These are phyloP conservation scores for Hippopotamyrus pictus DNA, from an alignment of 2,797 vertebrate genomes.

Conservation along the genomic window DNA sequence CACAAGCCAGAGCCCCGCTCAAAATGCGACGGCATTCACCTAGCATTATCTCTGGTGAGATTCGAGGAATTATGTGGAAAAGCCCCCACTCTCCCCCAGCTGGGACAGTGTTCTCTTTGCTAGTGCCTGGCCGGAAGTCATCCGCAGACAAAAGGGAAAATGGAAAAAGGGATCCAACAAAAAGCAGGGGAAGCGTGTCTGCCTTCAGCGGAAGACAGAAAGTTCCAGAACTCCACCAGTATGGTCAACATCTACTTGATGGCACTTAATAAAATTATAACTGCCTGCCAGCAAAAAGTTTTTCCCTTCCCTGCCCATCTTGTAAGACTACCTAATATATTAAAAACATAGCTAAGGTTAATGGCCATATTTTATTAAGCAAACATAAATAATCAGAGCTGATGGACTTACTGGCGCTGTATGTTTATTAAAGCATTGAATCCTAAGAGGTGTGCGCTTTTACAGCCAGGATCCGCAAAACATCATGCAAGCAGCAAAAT, in stretches of 20 bases:
- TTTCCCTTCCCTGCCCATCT: background rate
- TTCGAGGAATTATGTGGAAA: conserved; percentile 26
- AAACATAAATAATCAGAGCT: background rate
- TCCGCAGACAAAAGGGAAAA: background rate
- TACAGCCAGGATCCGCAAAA: background rate
- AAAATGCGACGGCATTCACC: conserved; percentile 39
- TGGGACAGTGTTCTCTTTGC: background rate
- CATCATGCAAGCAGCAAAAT: background rate
- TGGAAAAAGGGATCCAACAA: too few relatives aligned
- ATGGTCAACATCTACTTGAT: background rate
- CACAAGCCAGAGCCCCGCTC: conserved; percentile 27
- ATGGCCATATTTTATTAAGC: background rate
- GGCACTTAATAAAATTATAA: background rate
- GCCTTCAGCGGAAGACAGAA: background rate
- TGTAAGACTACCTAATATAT: background rate
- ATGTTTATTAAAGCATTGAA: background rate
- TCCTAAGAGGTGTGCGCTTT: background rate
- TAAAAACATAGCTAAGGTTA: background rate
- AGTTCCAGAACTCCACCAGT: background rate
- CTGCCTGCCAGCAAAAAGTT: background rate
- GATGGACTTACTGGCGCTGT: background rate
- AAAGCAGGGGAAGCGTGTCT: background rate
- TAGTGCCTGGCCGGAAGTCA: background rate
- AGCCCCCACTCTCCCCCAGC: background rate
- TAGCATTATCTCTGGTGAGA: conserved; percentile 31